Evolutionary conservation across 2,888 invertebrate species (phyloP), one percentile per base, ranked within the genome.

Genomic region (Orthosia gracilis): DNA sequence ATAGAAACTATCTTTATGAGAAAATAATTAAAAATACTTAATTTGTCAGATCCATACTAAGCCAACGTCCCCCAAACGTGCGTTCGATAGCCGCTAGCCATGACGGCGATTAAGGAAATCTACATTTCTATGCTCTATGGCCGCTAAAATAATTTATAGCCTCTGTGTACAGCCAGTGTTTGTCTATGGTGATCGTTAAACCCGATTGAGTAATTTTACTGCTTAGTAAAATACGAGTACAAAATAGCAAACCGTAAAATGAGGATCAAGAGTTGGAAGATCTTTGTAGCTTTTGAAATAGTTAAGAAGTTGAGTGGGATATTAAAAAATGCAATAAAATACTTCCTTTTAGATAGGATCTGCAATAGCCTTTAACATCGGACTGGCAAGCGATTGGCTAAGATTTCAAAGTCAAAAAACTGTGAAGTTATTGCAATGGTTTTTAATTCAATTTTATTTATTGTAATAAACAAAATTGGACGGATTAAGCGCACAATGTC

Each of bases 81-180:
- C 82, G 85, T 74, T 80, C 82, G 79, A 85, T 86, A 73, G 78
- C 79, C 82, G 69, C 78, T 79, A 79, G 85, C 82, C 86, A 85
- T 84, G 87, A 76, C 68, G 64, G 81, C 84, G 87, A 89, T 89
- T 89, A 89, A 86, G 85, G 73, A 90, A 89, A 87, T 85, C 87
- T 86, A 87, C 86, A 88, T 85, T 84, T 80, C 82, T 83, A 83
- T 82, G 69, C 69, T 78, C 66, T 77, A 78, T 85, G 82, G 80
- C 83, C 75, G 69, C 74, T 83, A 78, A 83, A 73, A 83, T 80
- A 77, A 80, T 85, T 82, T 80, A 85, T 83, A 83, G 76, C 69
- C 65, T 62, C 63, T 73, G 80, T 83, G 61, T 78, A 76, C 67
- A 79, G 74, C 57, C 82, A 84, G 59, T 83, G 83, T 84, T 84